Evolutionary conservation across 2,797 vertebrate genomes (phyloP), one percentile per base, ranked within the genome.

Genomic region (Vireo griseus): DNA sequence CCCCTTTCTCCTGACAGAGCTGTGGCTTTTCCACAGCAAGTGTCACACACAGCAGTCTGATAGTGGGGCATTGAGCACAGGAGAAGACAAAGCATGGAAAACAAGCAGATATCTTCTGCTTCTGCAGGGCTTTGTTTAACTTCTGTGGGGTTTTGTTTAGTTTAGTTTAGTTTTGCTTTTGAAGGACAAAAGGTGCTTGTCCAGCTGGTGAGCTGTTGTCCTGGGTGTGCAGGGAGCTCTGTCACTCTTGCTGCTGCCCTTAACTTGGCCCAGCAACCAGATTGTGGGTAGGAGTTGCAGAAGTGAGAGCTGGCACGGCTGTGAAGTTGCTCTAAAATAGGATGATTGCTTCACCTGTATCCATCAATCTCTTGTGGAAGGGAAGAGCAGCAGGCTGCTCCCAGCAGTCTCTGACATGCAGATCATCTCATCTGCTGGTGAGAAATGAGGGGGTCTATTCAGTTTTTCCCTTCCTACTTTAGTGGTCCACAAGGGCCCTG

Each of bases 231-330:
- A n/a, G 66, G 37, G 10, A 66, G 66, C 58, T 76, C 62, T 82
- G 45, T 51, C 39, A 6, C 50, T 63, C 61, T 25, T 48, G 37
- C 65, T 90, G 42, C 76, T 73, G 79, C 68, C 33, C 31, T 74
- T 50, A 69, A 24, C 62, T 82, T 54, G 54, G 47, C 51, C 44
- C n/a, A 63, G 1, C 39, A 75, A 1, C 37, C 88, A 86, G 73
- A 47, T 3, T 79, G 71, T 76, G 84, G 81, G 84, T 82, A 39
- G 92, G 92, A 91, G 88, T 76, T 91, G 77, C 59, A 73, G 91
- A 75, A 92, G 52, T 16, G 59, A 69, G 80, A 93, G 50, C 19
- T 72, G 66, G 20, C 44, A 28, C 0, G 44, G 45, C 86, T 91
- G 63, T 76, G 91, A 73, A 73, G 72, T n/a, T 44, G 78, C 20